Percentiles rank a stretch among this genome's conserved stretches.
Evolutionary conservation across 2,888 invertebrate genomes (phyloP).

Genomic region (Acanthopleura granulata): DNA sequence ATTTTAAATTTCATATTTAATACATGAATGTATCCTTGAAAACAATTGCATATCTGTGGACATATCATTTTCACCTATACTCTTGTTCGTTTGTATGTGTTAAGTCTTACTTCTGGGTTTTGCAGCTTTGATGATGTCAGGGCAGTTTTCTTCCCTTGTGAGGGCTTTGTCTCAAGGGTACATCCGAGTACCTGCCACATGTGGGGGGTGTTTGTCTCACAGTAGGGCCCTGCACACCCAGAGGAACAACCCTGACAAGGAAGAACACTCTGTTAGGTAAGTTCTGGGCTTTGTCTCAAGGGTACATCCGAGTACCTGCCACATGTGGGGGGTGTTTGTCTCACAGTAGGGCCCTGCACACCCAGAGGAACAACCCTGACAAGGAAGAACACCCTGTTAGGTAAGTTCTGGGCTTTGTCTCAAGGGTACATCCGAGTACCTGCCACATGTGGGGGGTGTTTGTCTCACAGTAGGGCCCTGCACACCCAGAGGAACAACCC

Average conservation of each 20-base stretch:
- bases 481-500: neutral
- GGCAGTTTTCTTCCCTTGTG: slow-evolving; percentile 11
- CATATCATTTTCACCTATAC: no score
- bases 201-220: neutral
- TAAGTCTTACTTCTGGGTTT: neutral
- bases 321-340: neutral
- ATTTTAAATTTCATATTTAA: no score
- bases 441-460: neutral
- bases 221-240: neutral
- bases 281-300: neutral
- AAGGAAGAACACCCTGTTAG: neutral
- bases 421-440: neutral
- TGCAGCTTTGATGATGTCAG: slow-evolving; percentile 9
- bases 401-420: neutral
- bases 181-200: neutral
- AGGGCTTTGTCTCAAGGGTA: neutral
- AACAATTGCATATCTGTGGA: no score
- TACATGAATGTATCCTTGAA: no score
- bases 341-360: neutral
- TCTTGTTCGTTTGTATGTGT: no score
- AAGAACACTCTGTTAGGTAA: slow-evolving; percentile 5
- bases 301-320: neutral
- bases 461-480: neutral
- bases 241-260: neutral
- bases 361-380: neutral